Evolutionary conservation across 2,888 invertebrate species (phyloP).

Genomic region (Caenorhabditis wallacei): DNA sequence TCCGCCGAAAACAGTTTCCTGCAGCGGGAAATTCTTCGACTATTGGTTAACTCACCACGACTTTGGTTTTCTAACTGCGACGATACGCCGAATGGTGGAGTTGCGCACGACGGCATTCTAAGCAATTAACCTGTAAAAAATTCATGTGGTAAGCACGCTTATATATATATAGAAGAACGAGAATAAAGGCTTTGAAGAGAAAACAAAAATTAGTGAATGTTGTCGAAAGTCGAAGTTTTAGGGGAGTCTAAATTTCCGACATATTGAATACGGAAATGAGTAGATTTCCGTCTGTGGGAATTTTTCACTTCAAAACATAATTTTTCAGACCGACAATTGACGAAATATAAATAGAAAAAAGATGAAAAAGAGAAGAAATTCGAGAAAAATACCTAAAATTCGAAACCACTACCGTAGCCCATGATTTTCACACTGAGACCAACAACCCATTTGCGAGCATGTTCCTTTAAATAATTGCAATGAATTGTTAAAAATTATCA

Average conservation of each 20-base stretch:
- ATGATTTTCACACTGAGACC: not conserved
- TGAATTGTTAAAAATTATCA: too few species aligned
- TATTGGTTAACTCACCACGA: too few species aligned
- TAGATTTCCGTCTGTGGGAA: not conserved
- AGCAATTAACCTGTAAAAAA: not conserved
- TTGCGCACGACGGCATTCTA: not conserved
- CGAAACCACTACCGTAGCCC: not conserved
- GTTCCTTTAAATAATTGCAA: not conserved
- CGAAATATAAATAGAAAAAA: not conserved
- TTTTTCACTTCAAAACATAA: not conserved
- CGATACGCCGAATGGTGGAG: not conserved
- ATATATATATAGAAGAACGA: too few species aligned
- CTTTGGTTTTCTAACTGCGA: not conserved
- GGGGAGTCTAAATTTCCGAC: too few species aligned
- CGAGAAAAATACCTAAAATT: not conserved
- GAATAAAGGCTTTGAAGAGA: too few species aligned
- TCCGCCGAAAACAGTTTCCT: slow-evolving; percentile 9
- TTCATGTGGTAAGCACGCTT: too few species aligned
- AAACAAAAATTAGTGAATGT: not conserved
- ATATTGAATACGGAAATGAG: too few species aligned
- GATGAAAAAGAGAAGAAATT: not conserved
- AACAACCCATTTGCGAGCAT: not conserved
- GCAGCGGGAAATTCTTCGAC: too few species aligned
- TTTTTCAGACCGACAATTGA: not conserved
- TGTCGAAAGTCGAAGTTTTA: not conserved